phyloP scores from a whole-genome alignment of 2,888 invertebrate genomes.

The Spisula solida region DNA sequence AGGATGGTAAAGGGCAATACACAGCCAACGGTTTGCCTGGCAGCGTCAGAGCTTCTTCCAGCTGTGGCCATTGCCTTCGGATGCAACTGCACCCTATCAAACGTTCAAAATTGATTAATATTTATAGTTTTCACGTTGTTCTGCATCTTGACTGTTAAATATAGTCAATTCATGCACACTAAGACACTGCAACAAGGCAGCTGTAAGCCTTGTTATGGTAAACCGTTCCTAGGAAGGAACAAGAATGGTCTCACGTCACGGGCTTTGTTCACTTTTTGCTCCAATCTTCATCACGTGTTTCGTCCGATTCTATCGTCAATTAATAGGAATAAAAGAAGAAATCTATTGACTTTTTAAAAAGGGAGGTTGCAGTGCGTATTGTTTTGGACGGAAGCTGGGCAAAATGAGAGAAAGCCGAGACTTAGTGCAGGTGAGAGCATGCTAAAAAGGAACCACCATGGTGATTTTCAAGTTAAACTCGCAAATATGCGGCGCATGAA shows the following conservation, averaged over 20 bases:
- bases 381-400: conserved; percentile 80
- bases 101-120: conserved; percentile 80
- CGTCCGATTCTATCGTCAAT: conserved; percentile 85
- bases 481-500: conserved; percentile 82
- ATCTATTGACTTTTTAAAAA: conserved; percentile 79
- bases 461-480: conserved; percentile 80
- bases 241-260: conserved; percentile 65
- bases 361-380: conserved; percentile 77
- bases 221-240: conserved; percentile 66
- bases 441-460: conserved; percentile 78
- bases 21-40: conserved; percentile 9
- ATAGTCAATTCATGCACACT: conserved; percentile 61
- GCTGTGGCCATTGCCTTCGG: conserved; percentile 44
- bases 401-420: conserved; percentile 74
- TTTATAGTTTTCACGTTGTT: conserved; percentile 82
- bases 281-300: conserved; percentile 81
- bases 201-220: conserved; percentile 69
- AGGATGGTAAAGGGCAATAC: background rate
- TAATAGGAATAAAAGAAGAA: conserved; percentile 85
- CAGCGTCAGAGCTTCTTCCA: conserved; percentile 32
- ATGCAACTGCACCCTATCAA: conserved; percentile 70
- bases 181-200: conserved; percentile 62
- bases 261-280: conserved; percentile 79
- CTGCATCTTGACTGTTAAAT: conserved; percentile 73
- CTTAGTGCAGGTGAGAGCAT: conserved; percentile 82